Evolutionary conservation across 2,797 vertebrate genomes (phyloP).

Genomic region (Hippoglossus hippoglossus): DNA sequence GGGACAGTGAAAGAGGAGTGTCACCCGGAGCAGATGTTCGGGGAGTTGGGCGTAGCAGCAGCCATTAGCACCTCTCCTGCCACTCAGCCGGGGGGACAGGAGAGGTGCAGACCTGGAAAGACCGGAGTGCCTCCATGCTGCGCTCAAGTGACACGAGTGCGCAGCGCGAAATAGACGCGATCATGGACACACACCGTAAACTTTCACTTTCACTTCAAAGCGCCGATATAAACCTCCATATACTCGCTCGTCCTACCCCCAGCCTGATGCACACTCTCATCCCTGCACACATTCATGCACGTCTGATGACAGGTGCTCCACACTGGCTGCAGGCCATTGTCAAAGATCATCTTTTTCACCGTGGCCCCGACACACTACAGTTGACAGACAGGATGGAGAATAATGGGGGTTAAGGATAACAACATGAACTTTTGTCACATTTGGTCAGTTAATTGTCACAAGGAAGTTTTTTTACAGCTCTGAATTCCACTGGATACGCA

Average conservation of each 20-base stretch:
- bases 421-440: constrained; percentile 70
- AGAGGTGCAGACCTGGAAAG: constrained; percentile 75
- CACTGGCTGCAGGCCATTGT: constrained; percentile 72
- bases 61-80: constrained; percentile 86
- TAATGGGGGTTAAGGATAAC: constrained; percentile 71
- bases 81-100: constrained; percentile 79
- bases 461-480: constrained; percentile 48
- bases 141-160: constrained; percentile 55
- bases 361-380: constrained; percentile 33
- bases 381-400: constrained; percentile 70
- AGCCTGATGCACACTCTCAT: constrained; percentile 20
- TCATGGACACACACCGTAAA: constrained; percentile 50
- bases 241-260: constrained; percentile 28
- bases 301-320: constrained; percentile 59
- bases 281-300: constrained; percentile 44
- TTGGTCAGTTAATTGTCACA: constrained; percentile 68
- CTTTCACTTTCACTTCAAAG: constrained; percentile 60
- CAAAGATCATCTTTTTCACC: constrained; percentile 59
- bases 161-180: constrained; percentile 44
- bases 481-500: background rate
- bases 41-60: constrained; percentile 78
- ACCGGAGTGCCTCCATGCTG: constrained; percentile 56
- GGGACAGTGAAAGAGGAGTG: constrained; percentile 79
- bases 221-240: constrained; percentile 34
- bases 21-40: constrained; percentile 85